Conservation (phyloP, 2,888 invertebrate genomes). For the Patella ulyssiponensis region DNA sequence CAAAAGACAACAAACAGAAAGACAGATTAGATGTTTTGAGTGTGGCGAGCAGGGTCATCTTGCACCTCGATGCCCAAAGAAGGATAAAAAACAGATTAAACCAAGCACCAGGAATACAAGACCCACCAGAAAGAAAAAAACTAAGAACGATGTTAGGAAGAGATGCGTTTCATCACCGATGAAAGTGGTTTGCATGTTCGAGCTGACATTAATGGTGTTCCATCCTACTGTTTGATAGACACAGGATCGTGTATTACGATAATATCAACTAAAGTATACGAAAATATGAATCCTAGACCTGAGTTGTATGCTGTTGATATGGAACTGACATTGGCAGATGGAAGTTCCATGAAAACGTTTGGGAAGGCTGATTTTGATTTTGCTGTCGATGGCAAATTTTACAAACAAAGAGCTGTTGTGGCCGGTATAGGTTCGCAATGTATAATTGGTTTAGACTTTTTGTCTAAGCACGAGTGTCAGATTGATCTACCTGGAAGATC, state of each 20-base stretch:
- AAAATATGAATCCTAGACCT: neutral
- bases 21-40: neutral
- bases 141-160: neutral
- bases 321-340: neutral
- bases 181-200: neutral
- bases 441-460: constrained; percentile 20
- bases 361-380: neutral
- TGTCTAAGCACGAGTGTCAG: neutral
- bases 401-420: constrained; percentile 1
- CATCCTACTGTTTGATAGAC: neutral
- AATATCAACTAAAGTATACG: neutral
- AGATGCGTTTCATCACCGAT: neutral
- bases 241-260: neutral
- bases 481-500: neutral
- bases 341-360: neutral
- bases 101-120: neutral
- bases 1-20: neutral
- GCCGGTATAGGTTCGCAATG: neutral
- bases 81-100: neutral
- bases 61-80: neutral
- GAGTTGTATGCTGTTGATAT: neutral
- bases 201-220: neutral
- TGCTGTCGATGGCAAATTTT: neutral
- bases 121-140: neutral
- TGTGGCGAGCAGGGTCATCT: neutral